Evolutionary conservation across 1,140 invertebrate genomes (phyloP).

Genomic region (Druon quercuslanigerum): DNA sequence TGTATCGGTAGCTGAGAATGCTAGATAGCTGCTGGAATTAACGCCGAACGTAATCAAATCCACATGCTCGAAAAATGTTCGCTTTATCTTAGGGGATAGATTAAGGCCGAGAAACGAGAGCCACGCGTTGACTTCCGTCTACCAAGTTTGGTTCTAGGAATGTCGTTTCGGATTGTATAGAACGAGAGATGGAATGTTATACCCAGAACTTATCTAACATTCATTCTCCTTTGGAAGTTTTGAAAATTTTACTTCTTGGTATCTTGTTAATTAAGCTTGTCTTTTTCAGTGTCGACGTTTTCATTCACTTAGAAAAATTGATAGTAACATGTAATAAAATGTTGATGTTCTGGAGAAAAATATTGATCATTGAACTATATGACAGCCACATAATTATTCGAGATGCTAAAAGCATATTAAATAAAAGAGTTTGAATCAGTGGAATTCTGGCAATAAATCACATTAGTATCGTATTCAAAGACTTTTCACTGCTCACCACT

Average conservation of each 20-base stretch:
- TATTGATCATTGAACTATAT: too few relatives aligned
- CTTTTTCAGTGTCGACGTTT: not conserved
- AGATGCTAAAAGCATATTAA: too few relatives aligned
- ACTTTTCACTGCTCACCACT: too few relatives aligned
- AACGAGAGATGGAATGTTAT: too few relatives aligned
- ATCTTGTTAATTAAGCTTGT: not conserved
- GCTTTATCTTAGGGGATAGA: not conserved
- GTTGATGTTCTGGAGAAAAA: too few relatives aligned
- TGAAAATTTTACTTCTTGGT: too few relatives aligned
- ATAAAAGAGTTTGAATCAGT: too few relatives aligned
- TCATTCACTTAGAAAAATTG: too few relatives aligned
- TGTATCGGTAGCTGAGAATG: slow-evolving; percentile 11
- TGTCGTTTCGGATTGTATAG: not conserved
- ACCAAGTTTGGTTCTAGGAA: not conserved
- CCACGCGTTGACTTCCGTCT: not conserved
- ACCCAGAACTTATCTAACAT: not conserved
- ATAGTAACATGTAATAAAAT: too few relatives aligned
- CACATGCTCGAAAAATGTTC: not conserved
- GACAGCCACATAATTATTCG: too few relatives aligned
- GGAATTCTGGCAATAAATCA: too few relatives aligned
- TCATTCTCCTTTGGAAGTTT: slow-evolving; percentile 37
- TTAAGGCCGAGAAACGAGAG: slow-evolving; percentile 12
- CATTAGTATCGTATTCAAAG: too few relatives aligned
- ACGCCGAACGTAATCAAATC: slow-evolving; percentile 10
- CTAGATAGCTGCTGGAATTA: slow-evolving; percentile 23